Percentiles rank a stretch among this genome's conserved stretches.
Evolutionary conservation across 2,797 vertebrate genomes (phyloP).

Genomic region (Sciurus carolinensis): DNA sequence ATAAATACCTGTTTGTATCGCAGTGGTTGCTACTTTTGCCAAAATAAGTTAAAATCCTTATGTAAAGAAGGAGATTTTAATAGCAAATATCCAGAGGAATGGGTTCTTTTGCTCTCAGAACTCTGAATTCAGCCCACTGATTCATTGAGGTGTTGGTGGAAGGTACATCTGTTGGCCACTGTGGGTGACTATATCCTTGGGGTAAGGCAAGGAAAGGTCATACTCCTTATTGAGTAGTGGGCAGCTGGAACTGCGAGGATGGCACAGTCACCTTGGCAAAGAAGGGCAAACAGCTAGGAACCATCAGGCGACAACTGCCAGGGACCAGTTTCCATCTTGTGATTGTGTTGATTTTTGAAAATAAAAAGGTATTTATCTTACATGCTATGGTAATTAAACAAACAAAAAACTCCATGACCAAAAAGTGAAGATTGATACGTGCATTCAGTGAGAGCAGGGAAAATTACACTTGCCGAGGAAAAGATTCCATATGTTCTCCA

Average conservation of each 20-base stretch:
- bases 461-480: constrained; percentile 88
- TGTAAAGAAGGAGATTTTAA: background rate
- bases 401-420: constrained; percentile 75
- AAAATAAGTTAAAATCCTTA: background rate
- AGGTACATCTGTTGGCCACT: background rate
- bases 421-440: constrained; percentile 86
- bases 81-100: background rate
- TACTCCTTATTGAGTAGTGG: background rate
- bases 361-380: constrained; percentile 82
- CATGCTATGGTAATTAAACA: constrained; percentile 79
- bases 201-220: background rate
- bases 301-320: background rate
- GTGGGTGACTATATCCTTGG: background rate
- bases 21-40: constrained; percentile 14
- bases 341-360: constrained; percentile 69
- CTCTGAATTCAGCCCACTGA: constrained; percentile 30
- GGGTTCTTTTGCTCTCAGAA: background rate
- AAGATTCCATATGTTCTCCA: constrained; percentile 91
- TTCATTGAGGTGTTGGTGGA: background rate
- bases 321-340: constrained; percentile 45
- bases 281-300: constrained; percentile 59
- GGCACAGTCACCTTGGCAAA: background rate
- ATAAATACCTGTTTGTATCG: background rate
- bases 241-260: background rate
- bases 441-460: constrained; percentile 86